Base-by-base conservation (phyloP, 2,113 vertebrate genomes). In the Ctenodactylus gundi region DNA sequence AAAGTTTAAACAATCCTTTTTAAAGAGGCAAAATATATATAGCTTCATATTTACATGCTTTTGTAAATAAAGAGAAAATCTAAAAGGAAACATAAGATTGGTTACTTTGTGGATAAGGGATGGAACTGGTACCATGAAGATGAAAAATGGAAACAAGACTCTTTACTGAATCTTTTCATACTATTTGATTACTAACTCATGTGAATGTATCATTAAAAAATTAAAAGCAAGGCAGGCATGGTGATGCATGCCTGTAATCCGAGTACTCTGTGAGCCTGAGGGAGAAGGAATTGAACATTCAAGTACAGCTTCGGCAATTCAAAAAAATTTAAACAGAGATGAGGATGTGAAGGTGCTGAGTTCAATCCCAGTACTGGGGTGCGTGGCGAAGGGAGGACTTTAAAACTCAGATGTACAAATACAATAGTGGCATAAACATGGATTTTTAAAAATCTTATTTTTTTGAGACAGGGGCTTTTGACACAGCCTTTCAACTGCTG, bases 41-140 rank as follows among this genome's bases (percentile, higher is more conserved):
- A 88, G 34, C 44, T 96, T 88, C 51, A 90, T 70, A 95, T 72
- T 84, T 92, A 10, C 34, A 84, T 80, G 20, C 55, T 88, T 88
- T 80, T 93, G 55, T 49, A 62, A 87, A 90, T 49, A 62, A 87
- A 90, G 86, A 62, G 80, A 72, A 96, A 90, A 86, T 64, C 14
- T 84, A 77, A 36, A 72, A 95, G 27, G n/a, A 86, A 21, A 91
- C 9, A 92, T 6, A 51, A 85, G 36, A 73, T 21, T 77, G 41
- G 27, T 68, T 92, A 86, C 34, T 78, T 90, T 78, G 49, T 46
- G 14, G 36, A 7, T 85, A 18, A 92, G 57, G 51, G 27, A 90
- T 62, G 3, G 9, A 85, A 75, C 12, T 64, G 49, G 41, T 27
- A 73, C 78, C 41, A 53, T 34, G 11, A 73, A 85, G 31, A 27